phyloP scores from a whole-genome alignment of 2,113 vertebrate species.

The Parus major region DNA sequence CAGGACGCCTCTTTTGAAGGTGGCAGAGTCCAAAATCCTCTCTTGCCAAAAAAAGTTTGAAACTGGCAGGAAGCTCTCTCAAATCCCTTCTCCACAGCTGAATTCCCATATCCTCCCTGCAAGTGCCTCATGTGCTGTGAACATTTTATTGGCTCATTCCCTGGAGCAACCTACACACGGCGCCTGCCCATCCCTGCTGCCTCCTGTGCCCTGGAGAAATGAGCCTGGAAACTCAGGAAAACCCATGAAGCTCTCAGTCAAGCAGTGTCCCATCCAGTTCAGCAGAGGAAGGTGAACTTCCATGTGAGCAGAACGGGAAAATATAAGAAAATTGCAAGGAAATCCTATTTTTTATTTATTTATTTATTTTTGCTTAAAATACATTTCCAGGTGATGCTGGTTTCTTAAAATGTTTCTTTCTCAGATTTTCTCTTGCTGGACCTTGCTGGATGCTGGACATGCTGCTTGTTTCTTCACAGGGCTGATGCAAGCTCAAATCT shows the following conservation, averaged over 20 bases:
- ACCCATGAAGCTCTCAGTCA: accelerated
- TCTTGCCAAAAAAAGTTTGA: not conserved
- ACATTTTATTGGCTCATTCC: not conserved
- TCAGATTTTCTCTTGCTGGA: not conserved
- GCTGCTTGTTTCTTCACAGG: not conserved
- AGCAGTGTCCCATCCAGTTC: not conserved
- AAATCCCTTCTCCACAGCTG: not conserved
- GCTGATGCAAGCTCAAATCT: not conserved
- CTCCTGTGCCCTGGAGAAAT: not conserved
- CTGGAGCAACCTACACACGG: not conserved
- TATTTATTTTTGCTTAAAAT: not conserved
- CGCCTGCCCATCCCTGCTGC: not conserved
- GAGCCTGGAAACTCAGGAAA: not conserved
- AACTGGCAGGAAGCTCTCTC: not conserved
- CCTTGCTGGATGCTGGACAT: not conserved
- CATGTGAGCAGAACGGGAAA: accelerated
- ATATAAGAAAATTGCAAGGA: not conserved
- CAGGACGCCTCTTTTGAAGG: not conserved
- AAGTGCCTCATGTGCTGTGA: not conserved
- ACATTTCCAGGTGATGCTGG: not conserved
- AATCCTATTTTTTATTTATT: not conserved
- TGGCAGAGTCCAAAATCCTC: not conserved
- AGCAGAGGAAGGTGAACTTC: not conserved
- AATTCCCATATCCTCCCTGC: not conserved
- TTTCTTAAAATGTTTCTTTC: not conserved